Base-by-base conservation (phyloP, 2,113 vertebrate species). In the Meles meles region DNA sequence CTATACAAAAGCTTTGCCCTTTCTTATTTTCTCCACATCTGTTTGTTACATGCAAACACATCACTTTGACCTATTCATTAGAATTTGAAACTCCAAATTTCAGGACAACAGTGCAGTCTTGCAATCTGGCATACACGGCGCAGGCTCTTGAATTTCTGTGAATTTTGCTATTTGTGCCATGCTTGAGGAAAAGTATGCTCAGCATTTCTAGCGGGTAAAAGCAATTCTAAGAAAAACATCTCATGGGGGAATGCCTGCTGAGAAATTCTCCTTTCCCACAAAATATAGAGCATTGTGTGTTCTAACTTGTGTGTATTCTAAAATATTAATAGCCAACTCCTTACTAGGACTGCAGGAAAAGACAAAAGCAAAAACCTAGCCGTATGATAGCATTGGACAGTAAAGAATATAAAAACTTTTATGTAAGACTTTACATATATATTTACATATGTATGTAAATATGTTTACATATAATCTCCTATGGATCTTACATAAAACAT, bases 161-260 rank as follows among this genome's bases (percentile, higher is more conserved):
- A 93, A 20, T 94, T 42, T 76, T 84, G 69, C 76, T 98, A 94
- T 96, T 34, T 77, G 74, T 47, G 76, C 77, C 80, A 39, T 67
- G 85, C 96, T 96, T 90, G 65, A 85, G 74, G 87, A 97, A 96
- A 93, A 90, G 15, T 71, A 61, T 7, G 42, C 69, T 97, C 97
- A 96, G 97, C 91, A 96, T 85, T 98, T 98, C 77, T 79, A 71
- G 25, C 93, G 93, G 49, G 42, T 76, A 59, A 72, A 83, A 69
- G 3, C 74, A 95, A 87, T n/a, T 69, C 10, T 44, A 94, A 82
- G 65, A 31, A 88, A 77, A 87, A 21, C n/a, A 72, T 80, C 31
- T 80, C n/a, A 25, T n/a, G 25, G 8, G 17, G 29, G 10, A 20
- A 20, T n/a, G 17, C 80, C 42, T 89, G 42, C 74, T 85, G 42